These are phyloP conservation scores for Pachyramphus minor DNA, from an alignment of 2,113 vertebrate species.

Conservation along the genomic window DNA sequence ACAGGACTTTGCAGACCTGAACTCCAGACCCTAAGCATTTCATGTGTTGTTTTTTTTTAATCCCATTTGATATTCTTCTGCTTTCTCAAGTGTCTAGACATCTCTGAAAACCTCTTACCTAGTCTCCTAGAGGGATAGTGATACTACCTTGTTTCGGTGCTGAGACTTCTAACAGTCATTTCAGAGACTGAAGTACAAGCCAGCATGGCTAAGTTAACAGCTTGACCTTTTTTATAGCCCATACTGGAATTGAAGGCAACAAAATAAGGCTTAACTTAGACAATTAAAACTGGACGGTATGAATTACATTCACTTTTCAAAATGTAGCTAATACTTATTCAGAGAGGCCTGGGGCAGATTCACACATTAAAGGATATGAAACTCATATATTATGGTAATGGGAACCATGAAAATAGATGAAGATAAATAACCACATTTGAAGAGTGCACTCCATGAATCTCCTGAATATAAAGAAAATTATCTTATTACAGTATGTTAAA, in stretches of 20 bases:
- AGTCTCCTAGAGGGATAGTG: background rate
- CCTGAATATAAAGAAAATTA: background rate
- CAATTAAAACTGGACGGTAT: background rate
- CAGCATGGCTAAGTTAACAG: background rate
- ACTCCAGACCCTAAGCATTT: background rate
- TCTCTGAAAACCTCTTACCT: slow-evolving; percentile 32
- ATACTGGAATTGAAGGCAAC: background rate
- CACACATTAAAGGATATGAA: slow-evolving; percentile 23
- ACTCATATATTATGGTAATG: slow-evolving; percentile 10
- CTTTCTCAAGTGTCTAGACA: slow-evolving; percentile 39
- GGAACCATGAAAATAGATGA: slow-evolving; percentile 17
- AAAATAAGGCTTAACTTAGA: background rate
- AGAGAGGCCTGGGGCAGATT: slow-evolving; percentile 21
- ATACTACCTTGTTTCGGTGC: background rate
- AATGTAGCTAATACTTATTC: slow-evolving; percentile 16
- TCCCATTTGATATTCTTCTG: slow-evolving; percentile 35
- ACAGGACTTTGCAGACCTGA: background rate
- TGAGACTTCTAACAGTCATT: background rate
- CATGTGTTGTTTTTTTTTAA: background rate
- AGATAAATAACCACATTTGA: slow-evolving; percentile 21
- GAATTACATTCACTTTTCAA: slow-evolving; percentile 21
- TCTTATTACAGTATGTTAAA: background rate
- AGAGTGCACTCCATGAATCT: background rate
- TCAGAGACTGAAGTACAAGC: background rate
- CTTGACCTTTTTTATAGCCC: background rate